Percentiles rank a stretch among this genome's conserved stretches.
These are phyloP conservation scores for Norana najaformis DNA, from an alignment of 2,888 invertebrate species.

Conservation along the genomic window DNA sequence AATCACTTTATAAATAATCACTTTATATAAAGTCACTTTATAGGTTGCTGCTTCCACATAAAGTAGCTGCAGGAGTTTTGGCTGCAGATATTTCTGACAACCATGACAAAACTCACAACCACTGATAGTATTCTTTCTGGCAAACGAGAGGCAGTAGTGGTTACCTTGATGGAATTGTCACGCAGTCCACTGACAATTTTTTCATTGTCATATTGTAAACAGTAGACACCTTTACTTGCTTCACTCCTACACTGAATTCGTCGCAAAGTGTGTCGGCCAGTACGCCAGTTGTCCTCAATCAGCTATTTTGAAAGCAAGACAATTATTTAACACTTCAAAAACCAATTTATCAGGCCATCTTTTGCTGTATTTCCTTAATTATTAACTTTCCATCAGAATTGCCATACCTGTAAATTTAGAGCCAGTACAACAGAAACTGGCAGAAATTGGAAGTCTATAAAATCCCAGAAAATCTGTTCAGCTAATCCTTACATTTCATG, in stretches of 20 bases:
- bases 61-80: neutral
- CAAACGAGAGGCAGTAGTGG: neutral
- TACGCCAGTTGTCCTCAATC: conserved; percentile 79
- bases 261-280: conserved; percentile 91
- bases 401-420: neutral
- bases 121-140: neutral
- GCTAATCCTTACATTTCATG: neutral
- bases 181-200: conserved; percentile 97
- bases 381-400: neutral
- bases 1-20: too few species aligned
- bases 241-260: conserved; percentile 98
- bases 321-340: neutral
- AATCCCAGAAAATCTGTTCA: neutral
- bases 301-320: neutral
- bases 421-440: neutral
- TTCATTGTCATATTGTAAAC: conserved; percentile 97
- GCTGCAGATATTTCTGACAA: too few species aligned
- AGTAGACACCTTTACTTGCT: conserved; percentile 99
- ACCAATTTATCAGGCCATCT: too few species aligned
- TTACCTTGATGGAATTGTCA: conserved; percentile 94
- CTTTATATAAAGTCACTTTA: too few species aligned
- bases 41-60: neutral
- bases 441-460: too few species aligned
- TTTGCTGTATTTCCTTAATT: neutral
- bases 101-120: neutral